Evolutionary conservation across 2,888 invertebrate genomes (phyloP), one percentile per base, ranked within the genome.

Genomic region (Andrena bucephala): DNA sequence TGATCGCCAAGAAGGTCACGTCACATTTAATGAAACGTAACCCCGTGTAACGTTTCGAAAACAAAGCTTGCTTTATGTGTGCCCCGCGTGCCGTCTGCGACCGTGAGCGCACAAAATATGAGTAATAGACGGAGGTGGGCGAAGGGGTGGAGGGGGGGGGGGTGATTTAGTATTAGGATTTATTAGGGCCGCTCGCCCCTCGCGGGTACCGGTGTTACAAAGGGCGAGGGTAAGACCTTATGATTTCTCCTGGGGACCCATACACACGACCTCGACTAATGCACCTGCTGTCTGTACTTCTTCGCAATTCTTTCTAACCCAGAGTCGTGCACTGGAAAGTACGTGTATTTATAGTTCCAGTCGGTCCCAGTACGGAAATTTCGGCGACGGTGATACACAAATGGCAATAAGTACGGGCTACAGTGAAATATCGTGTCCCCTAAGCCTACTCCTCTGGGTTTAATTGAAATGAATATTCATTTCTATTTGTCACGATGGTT

Each of bases 161-260:
- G 91, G 92, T 89, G 93, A 93, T 93, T 92, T 91, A 92, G 91
- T 93, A 93, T 93, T 93, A 91, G 92, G 93, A 93, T 93, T 93
- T 93, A 93, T 93, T 92, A 93, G 91, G 89, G 84, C 85, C 85
- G 87, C 88, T 92, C 87, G 78, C 87, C 42, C 89, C 87, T 87
- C 84, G 87, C 83, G 83, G 85, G 78, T 85, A 48, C 70, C 77
- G 59, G 57, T 68, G 71, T 73, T 77, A 42, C 80, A 62, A 85
- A 82, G 84, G 80, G 83, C 90, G 88, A 92, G 92, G 92, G 91
- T 92, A 93, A 92, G 91, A 92, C 91, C 92, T 92, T 89, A 90
- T 93, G 93, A 93, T 93, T 93, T 93, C 93, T 92, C 93, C 81
- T 90, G 93, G 93, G 93, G 92, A 89, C 89, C 86, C 89, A 88